Conservation (phyloP, 2,113 vertebrate genomes). For the Taxidea taxus region DNA sequence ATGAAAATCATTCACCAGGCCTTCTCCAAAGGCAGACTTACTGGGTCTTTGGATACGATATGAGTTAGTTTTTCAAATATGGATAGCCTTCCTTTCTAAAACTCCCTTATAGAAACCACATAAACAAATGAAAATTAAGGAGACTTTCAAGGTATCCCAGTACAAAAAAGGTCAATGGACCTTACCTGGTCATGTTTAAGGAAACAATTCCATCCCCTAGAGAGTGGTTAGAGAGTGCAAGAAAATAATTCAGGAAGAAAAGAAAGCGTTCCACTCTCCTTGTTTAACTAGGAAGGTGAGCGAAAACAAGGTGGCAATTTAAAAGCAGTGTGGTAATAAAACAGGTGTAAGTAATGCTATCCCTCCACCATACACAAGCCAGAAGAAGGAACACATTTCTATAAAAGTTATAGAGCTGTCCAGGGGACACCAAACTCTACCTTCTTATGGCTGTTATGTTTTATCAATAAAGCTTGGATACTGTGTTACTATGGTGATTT, state of each 20-base stretch:
- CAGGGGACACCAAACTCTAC: slow-evolving; percentile 76
- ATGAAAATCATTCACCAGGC: not conserved
- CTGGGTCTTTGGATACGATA: not conserved
- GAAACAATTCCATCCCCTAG: not conserved
- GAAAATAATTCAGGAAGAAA: slow-evolving; percentile 63
- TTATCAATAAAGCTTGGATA: slow-evolving; percentile 80
- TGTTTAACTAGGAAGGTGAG: slow-evolving; percentile 68
- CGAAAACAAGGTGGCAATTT: slow-evolving; percentile 73
- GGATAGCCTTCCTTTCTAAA: slow-evolving; percentile 34
- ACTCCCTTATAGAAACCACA: not conserved
- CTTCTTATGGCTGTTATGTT: slow-evolving; percentile 75
- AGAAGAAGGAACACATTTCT: slow-evolving; percentile 75
- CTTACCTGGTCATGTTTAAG: slow-evolving; percentile 34
- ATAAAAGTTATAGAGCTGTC: slow-evolving; percentile 76
- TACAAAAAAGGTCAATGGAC: slow-evolving; percentile 40
- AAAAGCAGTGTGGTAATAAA: slow-evolving; percentile 73
- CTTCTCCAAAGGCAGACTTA: slow-evolving; percentile 41
- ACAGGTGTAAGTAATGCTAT: slow-evolving; percentile 69
- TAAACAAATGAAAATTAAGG: slow-evolving; percentile 41
- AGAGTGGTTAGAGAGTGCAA: slow-evolving; percentile 39
- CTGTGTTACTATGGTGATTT: slow-evolving; percentile 85
- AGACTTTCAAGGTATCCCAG: slow-evolving; percentile 21
- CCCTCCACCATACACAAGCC: slow-evolving; percentile 64
- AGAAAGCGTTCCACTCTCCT: slow-evolving; percentile 28
- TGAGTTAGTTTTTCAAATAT: slow-evolving; percentile 45